Base-by-base conservation (phyloP, 2,113 vertebrate species). In the Cyanoramphus novaezelandiae region DNA sequence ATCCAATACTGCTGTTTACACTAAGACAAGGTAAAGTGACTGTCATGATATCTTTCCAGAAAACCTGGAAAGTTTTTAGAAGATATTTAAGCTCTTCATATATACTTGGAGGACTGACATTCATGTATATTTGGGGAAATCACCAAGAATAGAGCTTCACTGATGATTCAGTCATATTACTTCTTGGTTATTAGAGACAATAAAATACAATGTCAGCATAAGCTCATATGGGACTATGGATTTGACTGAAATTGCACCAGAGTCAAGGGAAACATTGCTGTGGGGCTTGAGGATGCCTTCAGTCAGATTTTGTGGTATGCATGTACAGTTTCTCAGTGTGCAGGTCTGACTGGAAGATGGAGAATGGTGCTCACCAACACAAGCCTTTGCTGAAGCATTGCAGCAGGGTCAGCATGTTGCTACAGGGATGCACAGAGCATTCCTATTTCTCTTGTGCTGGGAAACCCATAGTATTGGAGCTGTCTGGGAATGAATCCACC, bases 341-440 rank as follows among this genome's bases (percentile, higher is more conserved):
- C 3, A 0, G 13, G 13, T 84, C 47, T 72, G 47, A 68, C 10
- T 6, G 6, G 20, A 64, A 62, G 17, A 39, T 11, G 49, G 3
- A 28, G 19, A 57, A 65, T 4, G 29, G 23, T 11, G 39, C 12
- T 55, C 83, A 69, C 9, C 2, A 0, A 14, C 25, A 59, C 41
- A 43, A 84, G 14, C 17, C 15, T 52, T n/a, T 64, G 37, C 18
- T 69, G 49, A 39, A 68, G 69, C 74, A 19, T 0, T 29, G n/a
- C 69, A 87, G n/a, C 29, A 52, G 80, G n/a, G 29, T 63, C 82
- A 39, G 0, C 2, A 6, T 0, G 1, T n/a, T 47, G 37, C n/a
- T 39, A 41, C 3, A 5, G 27, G 63, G 46, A 14, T 35, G n/a
- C 14, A 50, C 0, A 0, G 0, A 52, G 47, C 28, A n/a, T 2